phyloP scores from a whole-genome alignment of 2,797 vertebrate species.

The Ispidina lecontei region DNA sequence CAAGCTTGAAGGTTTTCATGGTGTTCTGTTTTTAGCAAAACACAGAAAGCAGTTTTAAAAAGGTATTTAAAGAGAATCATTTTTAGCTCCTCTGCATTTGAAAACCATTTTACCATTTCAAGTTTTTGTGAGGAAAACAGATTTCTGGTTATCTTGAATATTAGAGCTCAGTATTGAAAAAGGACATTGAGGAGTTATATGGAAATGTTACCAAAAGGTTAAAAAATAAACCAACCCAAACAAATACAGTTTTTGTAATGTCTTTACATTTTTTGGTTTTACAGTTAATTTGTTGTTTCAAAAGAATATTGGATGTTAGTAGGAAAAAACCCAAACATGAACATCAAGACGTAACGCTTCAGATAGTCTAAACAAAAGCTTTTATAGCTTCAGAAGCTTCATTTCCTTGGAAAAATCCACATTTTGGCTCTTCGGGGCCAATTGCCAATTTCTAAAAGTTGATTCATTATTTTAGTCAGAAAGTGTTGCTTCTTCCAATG shows the following conservation, averaged over 20 bases:
- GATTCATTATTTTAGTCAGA: background rate
- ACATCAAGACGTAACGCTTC: background rate
- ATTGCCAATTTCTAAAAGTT: background rate
- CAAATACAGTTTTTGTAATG: background rate
- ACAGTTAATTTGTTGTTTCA: background rate
- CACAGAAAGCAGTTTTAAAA: background rate
- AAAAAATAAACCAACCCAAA: rapidly evolving
- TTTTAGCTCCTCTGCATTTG: background rate
- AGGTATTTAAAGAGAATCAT: background rate
- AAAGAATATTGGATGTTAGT: background rate
- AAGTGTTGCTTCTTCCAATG: background rate
- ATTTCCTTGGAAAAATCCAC: background rate
- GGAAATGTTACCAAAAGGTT: background rate
- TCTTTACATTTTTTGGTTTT: background rate
- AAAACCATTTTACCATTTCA: background rate
- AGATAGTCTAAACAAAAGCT: background rate
- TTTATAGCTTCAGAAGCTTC: background rate
- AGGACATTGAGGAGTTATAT: background rate
- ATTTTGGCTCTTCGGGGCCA: background rate
- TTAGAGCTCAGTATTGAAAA: background rate
- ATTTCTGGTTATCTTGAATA: background rate
- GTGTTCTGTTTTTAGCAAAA: background rate
- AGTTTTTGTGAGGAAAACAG: background rate
- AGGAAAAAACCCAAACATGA: background rate
- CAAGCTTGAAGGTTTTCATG: background rate